Conservation (phyloP, 2,888 invertebrate genomes). For the Acronicta alni region DNA sequence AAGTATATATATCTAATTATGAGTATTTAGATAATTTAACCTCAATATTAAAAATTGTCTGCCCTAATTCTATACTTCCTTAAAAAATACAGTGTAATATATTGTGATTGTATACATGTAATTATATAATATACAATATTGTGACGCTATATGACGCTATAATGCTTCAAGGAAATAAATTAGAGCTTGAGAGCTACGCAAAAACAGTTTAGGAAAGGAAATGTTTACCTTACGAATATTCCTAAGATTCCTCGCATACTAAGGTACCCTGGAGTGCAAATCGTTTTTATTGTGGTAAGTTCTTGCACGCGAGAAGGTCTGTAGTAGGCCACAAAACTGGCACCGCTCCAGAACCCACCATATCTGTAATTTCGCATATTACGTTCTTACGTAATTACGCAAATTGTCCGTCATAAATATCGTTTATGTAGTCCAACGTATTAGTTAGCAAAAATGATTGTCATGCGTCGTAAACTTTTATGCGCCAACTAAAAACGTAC, state of each 20-base stretch:
- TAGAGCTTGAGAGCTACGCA: not conserved
- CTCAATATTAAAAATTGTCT: too few relatives aligned
- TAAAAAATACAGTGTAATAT: too few relatives aligned
- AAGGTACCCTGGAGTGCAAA: slow-evolving; percentile 16
- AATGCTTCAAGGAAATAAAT: too few relatives aligned
- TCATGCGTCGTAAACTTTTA: slow-evolving; percentile 38
- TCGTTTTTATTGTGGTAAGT: slow-evolving; percentile 27
- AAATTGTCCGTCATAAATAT: slow-evolving; percentile 45
- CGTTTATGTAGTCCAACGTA: slow-evolving; percentile 34
- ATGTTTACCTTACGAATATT: slow-evolving; percentile 6
- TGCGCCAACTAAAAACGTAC: slow-evolving; percentile 21
- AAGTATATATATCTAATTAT: too few relatives aligned
- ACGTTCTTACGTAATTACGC: slow-evolving; percentile 40
- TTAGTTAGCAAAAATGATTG: slow-evolving; percentile 42
- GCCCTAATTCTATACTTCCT: too few relatives aligned
- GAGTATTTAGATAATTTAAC: too few relatives aligned
- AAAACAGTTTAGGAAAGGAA: slow-evolving; percentile 3
- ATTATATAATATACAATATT: too few relatives aligned
- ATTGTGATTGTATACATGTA: too few relatives aligned
- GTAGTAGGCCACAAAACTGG: slow-evolving; percentile 17
- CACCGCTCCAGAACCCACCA: slow-evolving; percentile 39
- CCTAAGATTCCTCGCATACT: slow-evolving; percentile 17
- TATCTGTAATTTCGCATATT: slow-evolving; percentile 43
- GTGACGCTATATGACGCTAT: not conserved
- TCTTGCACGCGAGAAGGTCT: slow-evolving; percentile 38